Conservation (phyloP, 1,140 invertebrate genomes). For the Drosophila tristis region DNA sequence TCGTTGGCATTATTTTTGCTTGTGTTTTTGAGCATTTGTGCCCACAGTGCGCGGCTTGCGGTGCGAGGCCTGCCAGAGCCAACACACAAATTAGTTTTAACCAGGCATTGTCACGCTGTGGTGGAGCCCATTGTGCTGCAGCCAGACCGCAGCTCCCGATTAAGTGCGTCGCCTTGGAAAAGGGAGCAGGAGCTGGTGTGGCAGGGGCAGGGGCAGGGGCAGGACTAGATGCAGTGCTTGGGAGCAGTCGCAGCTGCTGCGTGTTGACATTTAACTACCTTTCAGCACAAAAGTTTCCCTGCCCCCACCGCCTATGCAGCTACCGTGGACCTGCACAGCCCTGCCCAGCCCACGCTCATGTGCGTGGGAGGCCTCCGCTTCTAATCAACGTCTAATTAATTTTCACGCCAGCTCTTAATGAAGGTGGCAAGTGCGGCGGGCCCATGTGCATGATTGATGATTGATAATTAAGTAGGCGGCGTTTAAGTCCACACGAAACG, state of each 20-base stretch:
- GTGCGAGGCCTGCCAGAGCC: conserved; percentile 22
- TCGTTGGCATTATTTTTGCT: not conserved
- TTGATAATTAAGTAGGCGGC: conserved; percentile 38
- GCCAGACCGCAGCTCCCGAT: conserved; percentile 56
- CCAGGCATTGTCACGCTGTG: conserved; percentile 76
- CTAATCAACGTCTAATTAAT: conserved; percentile 74
- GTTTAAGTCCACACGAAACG: no score
- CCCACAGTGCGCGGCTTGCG: conserved; percentile 24
- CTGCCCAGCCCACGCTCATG: not conserved
- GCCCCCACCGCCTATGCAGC: not conserved
- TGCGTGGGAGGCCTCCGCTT: conserved; percentile 5
- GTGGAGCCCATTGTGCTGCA: conserved; percentile 64
- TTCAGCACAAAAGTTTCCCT: conserved; percentile 26
- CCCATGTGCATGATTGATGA: conserved; percentile 60
- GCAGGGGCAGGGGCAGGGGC: not conserved
- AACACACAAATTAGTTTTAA: conserved; percentile 79
- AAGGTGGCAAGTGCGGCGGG: conserved; percentile 4
- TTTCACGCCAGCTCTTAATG: conserved; percentile 36
- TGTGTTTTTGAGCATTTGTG: not conserved
- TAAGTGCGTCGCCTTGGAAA: conserved; percentile 62
- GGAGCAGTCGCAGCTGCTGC: conserved; percentile 22
- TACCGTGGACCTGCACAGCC: conserved; percentile 15
- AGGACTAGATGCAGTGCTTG: not conserved
- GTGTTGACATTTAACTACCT: conserved; percentile 45
- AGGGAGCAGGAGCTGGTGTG: not conserved